Evolutionary conservation across 2,113 vertebrate species (phyloP).

Genomic region (Cochlearius cochlearius): DNA sequence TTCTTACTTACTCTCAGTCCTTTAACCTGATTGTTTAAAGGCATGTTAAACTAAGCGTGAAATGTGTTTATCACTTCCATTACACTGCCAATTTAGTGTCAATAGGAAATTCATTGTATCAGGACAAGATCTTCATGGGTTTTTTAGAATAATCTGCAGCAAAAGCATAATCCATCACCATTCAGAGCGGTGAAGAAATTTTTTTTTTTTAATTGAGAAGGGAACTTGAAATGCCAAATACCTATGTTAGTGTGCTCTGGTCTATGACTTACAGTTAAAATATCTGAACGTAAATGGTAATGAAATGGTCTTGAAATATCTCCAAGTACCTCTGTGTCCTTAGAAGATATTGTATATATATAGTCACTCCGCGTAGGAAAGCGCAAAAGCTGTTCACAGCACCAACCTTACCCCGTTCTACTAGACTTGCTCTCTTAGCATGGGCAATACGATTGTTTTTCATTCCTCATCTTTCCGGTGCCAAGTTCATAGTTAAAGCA

Average conservation of each 20-base stretch:
- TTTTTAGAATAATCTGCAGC: neutral
- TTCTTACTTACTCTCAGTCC: neutral
- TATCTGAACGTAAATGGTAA: neutral
- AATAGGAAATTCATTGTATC: neutral
- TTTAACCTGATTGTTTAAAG: neutral
- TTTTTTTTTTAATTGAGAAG: neutral
- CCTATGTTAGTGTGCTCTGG: neutral
- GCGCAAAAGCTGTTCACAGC: neutral
- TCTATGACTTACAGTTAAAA: neutral
- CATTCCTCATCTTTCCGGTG: neutral
- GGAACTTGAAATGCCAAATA: neutral
- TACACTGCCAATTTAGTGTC: neutral
- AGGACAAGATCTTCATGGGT: neutral
- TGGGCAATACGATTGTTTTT: neutral
- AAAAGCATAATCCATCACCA: neutral
- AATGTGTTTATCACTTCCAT: conserved; percentile 5
- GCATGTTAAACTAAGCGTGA: conserved; percentile 1
- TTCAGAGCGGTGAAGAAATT: neutral
- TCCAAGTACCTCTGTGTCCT: neutral
- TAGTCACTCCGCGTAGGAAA: neutral
- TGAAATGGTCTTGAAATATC: neutral
- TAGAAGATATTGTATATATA: neutral
- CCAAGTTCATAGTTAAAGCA: neutral
- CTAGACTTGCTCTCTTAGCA: neutral
- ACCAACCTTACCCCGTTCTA: neutral